Percentiles rank a stretch among this genome's conserved stretches.
Evolutionary conservation across 1,140 invertebrate genomes (phyloP).

Genomic region (Cephus cinctus): DNA sequence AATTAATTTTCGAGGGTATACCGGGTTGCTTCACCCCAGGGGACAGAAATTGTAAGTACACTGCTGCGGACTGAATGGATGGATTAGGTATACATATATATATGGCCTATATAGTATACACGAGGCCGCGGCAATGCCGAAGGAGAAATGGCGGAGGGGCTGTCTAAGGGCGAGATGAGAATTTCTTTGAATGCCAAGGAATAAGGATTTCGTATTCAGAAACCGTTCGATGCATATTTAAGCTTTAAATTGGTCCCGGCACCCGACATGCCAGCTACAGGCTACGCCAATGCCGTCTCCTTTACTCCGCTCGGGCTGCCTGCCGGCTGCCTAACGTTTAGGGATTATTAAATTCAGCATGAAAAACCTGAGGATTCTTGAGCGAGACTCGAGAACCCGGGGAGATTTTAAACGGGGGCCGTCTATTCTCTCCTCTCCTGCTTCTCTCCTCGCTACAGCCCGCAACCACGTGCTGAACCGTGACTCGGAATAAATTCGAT

Average conservation of each 20-base stretch:
- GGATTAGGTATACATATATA: too few species aligned
- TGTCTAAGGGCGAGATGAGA: too few species aligned
- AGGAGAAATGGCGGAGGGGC: not conserved
- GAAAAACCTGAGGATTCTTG: slow-evolving; percentile 9
- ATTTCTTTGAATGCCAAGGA: too few species aligned
- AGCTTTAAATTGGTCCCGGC: slow-evolving; percentile 28
- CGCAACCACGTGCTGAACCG: slow-evolving; percentile 27
- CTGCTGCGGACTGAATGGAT: too few species aligned
- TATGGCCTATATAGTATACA: too few species aligned
- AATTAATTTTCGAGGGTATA: slow-evolving; percentile 19
- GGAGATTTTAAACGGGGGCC: not conserved
- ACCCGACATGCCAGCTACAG: too few species aligned
- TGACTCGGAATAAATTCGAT: slow-evolving; percentile 40
- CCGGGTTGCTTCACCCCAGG: slow-evolving; percentile 2
- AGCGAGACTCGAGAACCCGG: slow-evolving; percentile 1
- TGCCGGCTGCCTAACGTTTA: slow-evolving; percentile 25
- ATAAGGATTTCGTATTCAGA: slow-evolving; percentile 38
- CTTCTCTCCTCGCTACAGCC: too few species aligned
- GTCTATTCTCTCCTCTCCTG: not conserved
- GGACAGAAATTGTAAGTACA: too few species aligned
- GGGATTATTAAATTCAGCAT: slow-evolving; percentile 37
- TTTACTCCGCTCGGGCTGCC: too few species aligned
- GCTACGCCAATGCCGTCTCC: too few species aligned
- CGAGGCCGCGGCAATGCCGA: not conserved
- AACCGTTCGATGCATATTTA: slow-evolving; percentile 40